Evolutionary conservation across 64 coral and sea anemone genomes (phyloP).

Genomic region (Montipora sp.): DNA sequence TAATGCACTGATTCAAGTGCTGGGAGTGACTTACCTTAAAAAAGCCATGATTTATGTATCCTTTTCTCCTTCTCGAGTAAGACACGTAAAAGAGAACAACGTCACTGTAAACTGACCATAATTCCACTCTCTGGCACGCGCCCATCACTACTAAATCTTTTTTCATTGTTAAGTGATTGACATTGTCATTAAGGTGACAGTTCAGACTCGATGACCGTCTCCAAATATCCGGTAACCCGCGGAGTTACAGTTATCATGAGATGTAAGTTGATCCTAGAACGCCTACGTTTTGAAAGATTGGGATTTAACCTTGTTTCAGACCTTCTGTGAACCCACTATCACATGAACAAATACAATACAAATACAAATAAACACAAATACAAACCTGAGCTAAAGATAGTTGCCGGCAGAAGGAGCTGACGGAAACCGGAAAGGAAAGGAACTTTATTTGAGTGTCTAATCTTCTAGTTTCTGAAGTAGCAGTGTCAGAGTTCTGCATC

Average conservation of each 20-base stretch:
- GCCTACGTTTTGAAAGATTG: too few relatives aligned
- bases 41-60: slow-evolving; percentile 5
- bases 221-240: not conserved
- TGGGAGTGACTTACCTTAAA: not conserved
- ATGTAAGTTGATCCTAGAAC: not conserved
- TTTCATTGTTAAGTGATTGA: slow-evolving; percentile 46
- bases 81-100: not conserved
- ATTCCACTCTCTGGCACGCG: slow-evolving; percentile 44
- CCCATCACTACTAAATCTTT: slow-evolving; percentile 35
- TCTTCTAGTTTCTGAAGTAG: too few relatives aligned
- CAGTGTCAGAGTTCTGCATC: too few relatives aligned
- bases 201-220: not conserved
- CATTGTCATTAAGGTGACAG: slow-evolving; percentile 30
- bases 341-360: too few relatives aligned
- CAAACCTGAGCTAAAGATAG: too few relatives aligned
- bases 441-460: too few relatives aligned
- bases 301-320: too few relatives aligned
- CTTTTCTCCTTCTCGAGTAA: not conserved
- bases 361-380: too few relatives aligned
- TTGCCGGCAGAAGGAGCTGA: too few relatives aligned
- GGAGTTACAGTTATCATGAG: slow-evolving; percentile 2
- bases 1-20: not conserved
- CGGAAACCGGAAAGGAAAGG: too few relatives aligned
- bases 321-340: too few relatives aligned
- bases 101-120: slow-evolving; percentile 1